Conservation (phyloP, 2,797 vertebrate species). For the Notoglanidium macrostoma region DNA sequence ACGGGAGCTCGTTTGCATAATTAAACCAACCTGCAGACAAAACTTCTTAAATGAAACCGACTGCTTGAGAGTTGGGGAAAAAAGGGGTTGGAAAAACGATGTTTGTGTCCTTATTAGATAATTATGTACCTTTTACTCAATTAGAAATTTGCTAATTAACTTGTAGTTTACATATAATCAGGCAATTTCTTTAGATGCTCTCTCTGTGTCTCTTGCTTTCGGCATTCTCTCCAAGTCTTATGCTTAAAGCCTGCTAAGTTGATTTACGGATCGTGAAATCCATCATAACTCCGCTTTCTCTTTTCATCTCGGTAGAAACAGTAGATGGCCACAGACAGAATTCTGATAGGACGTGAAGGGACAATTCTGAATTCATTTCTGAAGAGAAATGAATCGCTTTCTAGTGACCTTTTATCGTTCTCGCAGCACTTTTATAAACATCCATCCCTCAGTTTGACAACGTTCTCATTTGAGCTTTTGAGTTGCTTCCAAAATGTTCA, state of each 20-base stretch:
- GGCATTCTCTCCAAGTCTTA: conserved; percentile 19
- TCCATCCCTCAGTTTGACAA: conserved; percentile 39
- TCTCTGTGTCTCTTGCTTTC: conserved; percentile 40
- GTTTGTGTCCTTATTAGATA: conserved; percentile 91
- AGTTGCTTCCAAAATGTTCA: conserved; percentile 23
- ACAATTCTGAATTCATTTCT: not conserved
- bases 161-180: conserved; percentile 86
- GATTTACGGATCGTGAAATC: conserved; percentile 28
- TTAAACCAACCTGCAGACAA: conserved; percentile 93
- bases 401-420: conserved; percentile 36
- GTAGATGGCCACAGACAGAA: conserved; percentile 29
- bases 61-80: conserved; percentile 66
- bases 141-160: conserved; percentile 93
- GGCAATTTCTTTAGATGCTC: conserved; percentile 68
- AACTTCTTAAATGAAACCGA: conserved; percentile 89
- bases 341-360: conserved; percentile 9
- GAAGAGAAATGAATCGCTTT: conserved; percentile 32
- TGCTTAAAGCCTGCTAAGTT: conserved; percentile 20
- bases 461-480: conserved; percentile 10
- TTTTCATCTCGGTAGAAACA: conserved; percentile 4
- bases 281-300: conserved; percentile 11
- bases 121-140: conserved; percentile 91
- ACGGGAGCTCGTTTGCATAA: conserved; percentile 92
- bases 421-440: conserved; percentile 45
- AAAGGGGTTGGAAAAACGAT: conserved; percentile 83